A percentile compares a stretch with the other conserved stretches of the same genome.
These are phyloP conservation scores for Eutolmus rufibarbis DNA, from an alignment of 2,888 invertebrate species.

Conservation along the genomic window DNA sequence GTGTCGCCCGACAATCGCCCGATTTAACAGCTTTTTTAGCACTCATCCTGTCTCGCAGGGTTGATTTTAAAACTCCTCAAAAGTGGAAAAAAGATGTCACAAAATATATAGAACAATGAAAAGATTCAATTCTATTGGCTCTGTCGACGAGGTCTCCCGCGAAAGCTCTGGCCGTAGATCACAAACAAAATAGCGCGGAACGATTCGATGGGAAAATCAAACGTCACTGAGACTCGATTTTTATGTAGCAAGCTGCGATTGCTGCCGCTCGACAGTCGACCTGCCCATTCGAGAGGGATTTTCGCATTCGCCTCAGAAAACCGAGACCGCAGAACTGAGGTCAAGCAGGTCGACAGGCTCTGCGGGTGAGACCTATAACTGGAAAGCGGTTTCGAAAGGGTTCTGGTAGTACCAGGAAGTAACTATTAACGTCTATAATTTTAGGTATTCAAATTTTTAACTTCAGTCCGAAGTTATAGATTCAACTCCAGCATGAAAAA, in stretches of 20 bases:
- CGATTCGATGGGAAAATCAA: neutral
- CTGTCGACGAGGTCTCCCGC: neutral
- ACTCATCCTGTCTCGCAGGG: neutral
- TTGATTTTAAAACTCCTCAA: neutral
- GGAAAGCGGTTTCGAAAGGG: neutral
- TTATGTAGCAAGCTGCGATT: neutral
- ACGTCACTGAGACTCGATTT: constrained; percentile 9
- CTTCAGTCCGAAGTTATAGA: too few relatives aligned
- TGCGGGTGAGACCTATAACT: neutral
- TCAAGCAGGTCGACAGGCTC: neutral
- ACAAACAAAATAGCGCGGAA: neutral
- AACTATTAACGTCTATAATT: neutral
- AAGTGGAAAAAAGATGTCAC: neutral
- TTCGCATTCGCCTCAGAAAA: neutral
- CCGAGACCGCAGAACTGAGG: neutral
- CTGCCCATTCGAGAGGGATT: neutral
- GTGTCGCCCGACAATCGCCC: neutral
- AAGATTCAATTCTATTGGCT: neutral
- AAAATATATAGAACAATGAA: neutral
- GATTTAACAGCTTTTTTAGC: neutral
- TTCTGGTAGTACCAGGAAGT: neutral
- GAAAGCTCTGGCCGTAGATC: neutral
- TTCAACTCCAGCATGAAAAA: too few relatives aligned
- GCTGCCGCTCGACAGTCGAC: neutral
- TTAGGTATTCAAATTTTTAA: too few relatives aligned